These are phyloP conservation scores for Schizopygopsis pylzovi DNA, from an alignment of 2,797 vertebrate genomes.

Conservation along the genomic window DNA sequence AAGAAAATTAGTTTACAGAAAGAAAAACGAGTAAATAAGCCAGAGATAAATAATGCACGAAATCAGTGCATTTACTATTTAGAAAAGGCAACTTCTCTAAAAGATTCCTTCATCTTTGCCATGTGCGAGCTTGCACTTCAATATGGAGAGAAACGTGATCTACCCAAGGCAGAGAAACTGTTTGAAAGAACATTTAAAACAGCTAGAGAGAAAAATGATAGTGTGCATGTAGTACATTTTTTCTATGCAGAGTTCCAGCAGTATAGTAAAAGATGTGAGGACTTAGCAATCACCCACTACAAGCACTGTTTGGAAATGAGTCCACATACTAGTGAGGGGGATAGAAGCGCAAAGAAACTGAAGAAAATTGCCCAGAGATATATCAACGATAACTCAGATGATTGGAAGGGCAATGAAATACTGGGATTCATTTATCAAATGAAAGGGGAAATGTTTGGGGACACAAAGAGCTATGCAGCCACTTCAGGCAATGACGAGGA, in stretches of 20 bases:
- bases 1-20: conserved; percentile 57
- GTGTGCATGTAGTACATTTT: conserved; percentile 63
- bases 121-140: conserved; percentile 67
- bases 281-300: conserved; percentile 71
- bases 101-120: conserved; percentile 65
- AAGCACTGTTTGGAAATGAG: conserved; percentile 68
- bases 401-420: conserved; percentile 66
- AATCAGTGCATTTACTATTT: conserved; percentile 71
- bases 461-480: conserved; percentile 70
- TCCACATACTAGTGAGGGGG: background rate
- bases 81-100: conserved; percentile 58
- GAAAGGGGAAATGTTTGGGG: conserved; percentile 61
- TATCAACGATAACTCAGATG: conserved; percentile 41
- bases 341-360: conserved; percentile 53
- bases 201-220: conserved; percentile 38
- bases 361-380: conserved; percentile 61
- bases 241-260: conserved; percentile 69
- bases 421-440: conserved; percentile 69
- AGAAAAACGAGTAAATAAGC: background rate
- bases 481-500: conserved; percentile 65
- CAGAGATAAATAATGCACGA: conserved; percentile 55
- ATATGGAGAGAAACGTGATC: conserved; percentile 61
- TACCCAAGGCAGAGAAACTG: conserved; percentile 71
- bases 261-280: conserved; percentile 59
- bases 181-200: conserved; percentile 67